These are phyloP conservation scores for Acanthurus tractus DNA, from an alignment of 2,797 vertebrate genomes.

Conservation along the genomic window DNA sequence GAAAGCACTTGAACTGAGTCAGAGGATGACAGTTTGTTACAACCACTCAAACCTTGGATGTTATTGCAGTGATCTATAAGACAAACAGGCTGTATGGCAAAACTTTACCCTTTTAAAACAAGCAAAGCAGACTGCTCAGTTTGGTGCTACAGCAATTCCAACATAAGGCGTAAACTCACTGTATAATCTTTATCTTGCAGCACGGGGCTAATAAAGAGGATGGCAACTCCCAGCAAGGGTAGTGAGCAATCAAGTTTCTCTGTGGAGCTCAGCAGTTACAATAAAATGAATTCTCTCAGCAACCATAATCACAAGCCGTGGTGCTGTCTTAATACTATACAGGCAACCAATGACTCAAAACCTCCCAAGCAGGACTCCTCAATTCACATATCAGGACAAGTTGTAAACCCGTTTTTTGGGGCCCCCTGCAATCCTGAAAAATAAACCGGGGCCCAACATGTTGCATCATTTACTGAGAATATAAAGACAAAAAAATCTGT, in stretches of 20 bases:
- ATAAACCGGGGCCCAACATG: conserved; percentile 20
- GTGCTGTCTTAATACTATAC: conserved; percentile 10
- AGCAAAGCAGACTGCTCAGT: neutral
- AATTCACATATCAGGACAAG: neutral
- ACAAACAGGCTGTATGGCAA: neutral
- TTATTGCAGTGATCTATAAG: neutral
- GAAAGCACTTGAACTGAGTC: conserved; percentile 17
- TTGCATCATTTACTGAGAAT: neutral
- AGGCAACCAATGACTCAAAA: conserved; percentile 13
- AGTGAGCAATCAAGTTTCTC: neutral
- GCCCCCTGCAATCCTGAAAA: neutral
- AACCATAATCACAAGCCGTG: neutral
- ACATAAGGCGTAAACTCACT: conserved; percentile 28
- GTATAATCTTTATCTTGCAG: conserved; percentile 37
- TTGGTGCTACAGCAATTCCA: conserved; percentile 21
- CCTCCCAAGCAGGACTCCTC: neutral
- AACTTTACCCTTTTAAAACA: conserved; percentile 10
- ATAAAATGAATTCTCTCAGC: conserved; percentile 10
- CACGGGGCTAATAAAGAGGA: conserved; percentile 34
- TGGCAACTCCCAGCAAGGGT: conserved; percentile 12
- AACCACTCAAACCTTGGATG: neutral
- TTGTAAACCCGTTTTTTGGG: neutral
- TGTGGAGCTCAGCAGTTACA: conserved; percentile 14
- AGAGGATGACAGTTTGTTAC: neutral
- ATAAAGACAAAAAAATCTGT: conserved; percentile 5